A percentile compares a stretch with the other conserved stretches of the same genome.
These are phyloP conservation scores for Allobates femoralis DNA, from an alignment of 2,797 vertebrate genomes.

Conservation along the genomic window DNA sequence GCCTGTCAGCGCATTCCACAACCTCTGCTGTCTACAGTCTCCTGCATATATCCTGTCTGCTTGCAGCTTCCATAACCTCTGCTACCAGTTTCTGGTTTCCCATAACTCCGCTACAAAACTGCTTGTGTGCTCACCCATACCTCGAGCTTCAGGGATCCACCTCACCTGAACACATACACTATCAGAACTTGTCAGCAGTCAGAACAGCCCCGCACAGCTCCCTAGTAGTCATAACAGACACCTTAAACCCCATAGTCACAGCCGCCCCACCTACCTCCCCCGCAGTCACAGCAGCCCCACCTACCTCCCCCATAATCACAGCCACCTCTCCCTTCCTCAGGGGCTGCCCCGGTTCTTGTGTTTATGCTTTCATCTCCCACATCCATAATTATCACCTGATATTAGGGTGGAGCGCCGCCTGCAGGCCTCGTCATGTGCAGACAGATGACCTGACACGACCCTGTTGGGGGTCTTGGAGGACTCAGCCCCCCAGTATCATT, in stretches of 20 bases:
- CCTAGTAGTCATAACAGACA: background rate
- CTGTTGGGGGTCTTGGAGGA: background rate
- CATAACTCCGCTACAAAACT: too few relatives aligned
- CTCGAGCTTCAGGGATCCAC: too few relatives aligned
- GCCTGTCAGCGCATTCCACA: too few relatives aligned
- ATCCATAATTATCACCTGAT: slow-evolving; percentile 2
- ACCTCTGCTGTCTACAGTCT: too few relatives aligned
- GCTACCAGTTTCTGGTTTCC: too few relatives aligned
- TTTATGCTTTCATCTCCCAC: background rate
- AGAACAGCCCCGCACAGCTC: background rate
- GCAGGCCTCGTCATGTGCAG: background rate
- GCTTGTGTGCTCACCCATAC: too few relatives aligned
- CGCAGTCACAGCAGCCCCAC: background rate
- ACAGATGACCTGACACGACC: background rate
- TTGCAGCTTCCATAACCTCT: too few relatives aligned
- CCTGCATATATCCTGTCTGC: too few relatives aligned
- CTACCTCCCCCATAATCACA: too few relatives aligned
- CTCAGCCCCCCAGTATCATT: background rate
- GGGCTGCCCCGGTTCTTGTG: background rate
- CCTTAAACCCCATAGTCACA: background rate
- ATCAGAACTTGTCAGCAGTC: background rate
- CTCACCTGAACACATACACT: too few relatives aligned
- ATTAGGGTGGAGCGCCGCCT: background rate
- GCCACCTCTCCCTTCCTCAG: background rate
- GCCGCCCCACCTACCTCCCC: too few relatives aligned